These are phyloP conservation scores for Dicentrarchus labrax DNA, from an alignment of 2,113 vertebrate species.

Conservation along the genomic window DNA sequence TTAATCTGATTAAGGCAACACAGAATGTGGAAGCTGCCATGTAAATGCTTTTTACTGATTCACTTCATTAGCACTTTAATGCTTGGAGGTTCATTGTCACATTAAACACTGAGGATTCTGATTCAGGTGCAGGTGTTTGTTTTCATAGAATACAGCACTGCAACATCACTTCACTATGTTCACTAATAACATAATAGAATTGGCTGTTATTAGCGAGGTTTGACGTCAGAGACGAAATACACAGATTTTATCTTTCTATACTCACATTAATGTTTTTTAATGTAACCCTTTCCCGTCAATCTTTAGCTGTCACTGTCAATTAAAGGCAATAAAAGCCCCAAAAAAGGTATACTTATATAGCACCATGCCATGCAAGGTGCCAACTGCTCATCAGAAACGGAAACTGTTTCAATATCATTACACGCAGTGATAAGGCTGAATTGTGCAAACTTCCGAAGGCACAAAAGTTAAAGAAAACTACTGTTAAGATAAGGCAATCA, in stretches of 20 bases:
- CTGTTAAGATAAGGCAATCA: neutral
- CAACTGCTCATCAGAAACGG: too few species aligned
- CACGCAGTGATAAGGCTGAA: neutral
- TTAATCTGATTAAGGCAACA: conserved; percentile 61
- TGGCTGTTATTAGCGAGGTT: neutral
- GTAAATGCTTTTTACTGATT: conserved; percentile 42
- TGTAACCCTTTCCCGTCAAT: too few species aligned
- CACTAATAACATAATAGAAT: neutral
- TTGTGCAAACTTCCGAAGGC: neutral
- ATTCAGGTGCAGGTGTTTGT: conserved; percentile 7
- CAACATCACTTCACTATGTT: neutral
- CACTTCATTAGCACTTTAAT: conserved; percentile 36
- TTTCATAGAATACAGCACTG: neutral
- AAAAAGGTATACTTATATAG: too few species aligned
- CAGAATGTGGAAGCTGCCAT: conserved; percentile 13
- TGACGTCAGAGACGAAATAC: neutral
- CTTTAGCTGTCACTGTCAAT: too few species aligned
- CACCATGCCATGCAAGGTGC: too few species aligned
- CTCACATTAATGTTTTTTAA: too few species aligned
- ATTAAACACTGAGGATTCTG: neutral
- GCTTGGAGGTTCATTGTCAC: conserved; percentile 12
- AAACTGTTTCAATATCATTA: neutral
- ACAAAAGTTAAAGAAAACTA: neutral
- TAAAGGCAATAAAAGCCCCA: too few species aligned
- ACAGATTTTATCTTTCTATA: neutral